Conservation (phyloP, 2,113 vertebrate species). For the Elanus axillaris region DNA sequence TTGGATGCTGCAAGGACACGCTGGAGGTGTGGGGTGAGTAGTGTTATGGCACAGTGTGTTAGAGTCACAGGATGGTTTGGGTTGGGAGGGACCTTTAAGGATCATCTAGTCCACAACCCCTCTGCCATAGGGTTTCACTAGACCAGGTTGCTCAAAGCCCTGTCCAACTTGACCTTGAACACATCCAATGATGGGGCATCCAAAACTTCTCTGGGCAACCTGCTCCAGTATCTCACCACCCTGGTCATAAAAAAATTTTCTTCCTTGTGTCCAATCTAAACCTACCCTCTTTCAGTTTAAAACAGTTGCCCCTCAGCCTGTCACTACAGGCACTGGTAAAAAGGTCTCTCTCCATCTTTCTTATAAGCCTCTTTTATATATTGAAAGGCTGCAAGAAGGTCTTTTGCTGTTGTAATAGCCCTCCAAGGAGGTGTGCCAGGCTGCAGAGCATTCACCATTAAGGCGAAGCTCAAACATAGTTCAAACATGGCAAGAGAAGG, state of each 20-base stretch:
- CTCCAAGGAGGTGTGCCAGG: background rate
- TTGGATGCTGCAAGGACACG: rapidly evolving
- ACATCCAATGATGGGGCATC: background rate
- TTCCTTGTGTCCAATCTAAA: background rate
- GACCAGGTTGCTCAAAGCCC: background rate
- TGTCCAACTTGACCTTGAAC: background rate
- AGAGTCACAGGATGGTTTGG: background rate
- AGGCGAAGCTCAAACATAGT: background rate
- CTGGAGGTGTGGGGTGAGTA: background rate
- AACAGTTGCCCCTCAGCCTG: background rate
- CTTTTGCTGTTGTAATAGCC: background rate
- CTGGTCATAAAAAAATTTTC: background rate
- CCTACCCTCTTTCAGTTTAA: background rate
- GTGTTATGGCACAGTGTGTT: rapidly evolving
- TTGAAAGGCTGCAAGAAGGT: background rate
- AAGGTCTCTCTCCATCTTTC: background rate
- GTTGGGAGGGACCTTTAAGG: background rate
- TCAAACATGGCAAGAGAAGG: background rate
- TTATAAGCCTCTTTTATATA: background rate
- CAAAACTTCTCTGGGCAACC: background rate
- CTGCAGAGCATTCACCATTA: background rate
- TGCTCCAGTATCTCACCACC: background rate
- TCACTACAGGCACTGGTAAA: background rate
- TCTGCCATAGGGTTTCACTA: background rate
- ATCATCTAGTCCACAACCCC: background rate